phyloP scores from a whole-genome alignment of 2,113 vertebrate genomes.

The Ptyas mucosa region DNA sequence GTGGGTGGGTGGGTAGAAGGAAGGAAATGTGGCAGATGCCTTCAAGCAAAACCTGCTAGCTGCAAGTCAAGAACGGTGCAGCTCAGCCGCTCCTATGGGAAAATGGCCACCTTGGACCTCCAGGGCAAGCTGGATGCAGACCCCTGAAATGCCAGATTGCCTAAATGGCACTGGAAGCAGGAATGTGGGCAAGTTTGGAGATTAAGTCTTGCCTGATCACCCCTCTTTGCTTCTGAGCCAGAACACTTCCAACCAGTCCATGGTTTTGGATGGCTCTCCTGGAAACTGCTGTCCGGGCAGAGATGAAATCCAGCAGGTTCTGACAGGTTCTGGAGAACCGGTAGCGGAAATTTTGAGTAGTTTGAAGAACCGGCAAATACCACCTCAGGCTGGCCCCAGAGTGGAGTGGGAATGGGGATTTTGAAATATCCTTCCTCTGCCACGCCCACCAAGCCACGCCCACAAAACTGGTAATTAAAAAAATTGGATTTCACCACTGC shows the following conservation, averaged over 20 bases:
- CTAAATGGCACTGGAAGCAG: no score
- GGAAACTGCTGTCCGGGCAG: not conserved
- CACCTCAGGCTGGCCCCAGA: no score
- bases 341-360: no score
- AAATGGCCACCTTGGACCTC: not conserved
- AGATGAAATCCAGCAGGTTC: no score
- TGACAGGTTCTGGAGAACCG: no score
- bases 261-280: not conserved
- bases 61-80: not conserved
- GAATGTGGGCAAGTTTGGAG: not conserved
- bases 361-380: no score
- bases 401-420: no score
- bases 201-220: not conserved
- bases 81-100: not conserved
- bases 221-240: not conserved
- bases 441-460: no score
- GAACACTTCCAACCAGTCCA: not conserved
- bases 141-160: not conserved
- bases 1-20: no score
- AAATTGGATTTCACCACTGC: no score
- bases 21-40: not conserved
- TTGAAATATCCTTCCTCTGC: no score
- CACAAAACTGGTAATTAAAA: no score
- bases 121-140: not conserved
- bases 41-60: not conserved